Evolutionary conservation across 2,113 vertebrate genomes (phyloP), one percentile per base, ranked within the genome.

Genomic region (Strix uralensis): DNA sequence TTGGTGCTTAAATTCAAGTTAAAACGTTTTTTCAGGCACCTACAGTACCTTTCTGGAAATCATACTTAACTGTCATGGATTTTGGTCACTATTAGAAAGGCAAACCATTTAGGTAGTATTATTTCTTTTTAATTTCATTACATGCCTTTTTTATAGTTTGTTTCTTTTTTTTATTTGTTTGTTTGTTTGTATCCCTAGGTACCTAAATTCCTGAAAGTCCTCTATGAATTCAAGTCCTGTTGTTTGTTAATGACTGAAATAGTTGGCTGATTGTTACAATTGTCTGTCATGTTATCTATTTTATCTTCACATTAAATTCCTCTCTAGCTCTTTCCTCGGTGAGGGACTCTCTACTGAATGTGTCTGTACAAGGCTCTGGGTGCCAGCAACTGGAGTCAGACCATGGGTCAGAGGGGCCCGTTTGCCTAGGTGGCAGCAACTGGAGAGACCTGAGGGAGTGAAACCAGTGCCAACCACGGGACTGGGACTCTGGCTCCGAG

Each of bases 321-420:
- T 36, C 8, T 85, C 32, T 55, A 49, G 25, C 27, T 49, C 57
- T 77, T 66, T 47, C 22, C 10, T 30, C 9, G 5, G 9, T 5
- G 3, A 70, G 9, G 12, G n/a, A 22, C 10, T 85, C 38, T 67
- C 12, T 62, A 9, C 3, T 27, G 7, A 34, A 12, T 57, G 13
- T 19, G 4, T 25, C 25, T 91, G 11, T 51, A 18, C 30, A 52
- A 52, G 32, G 4, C 2, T 58, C 13, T 46, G 21, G 12, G 17
- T 74, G 47, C 6, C 49, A 63, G 36, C 7, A 69, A 7, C 11
- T 32, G 32, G 23, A 38, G 36, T 44, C n/a, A 44, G 36, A 11
- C 23, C 4, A 19, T 1, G 1, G 21, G 15, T 18, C 0, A 1
- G 9, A 11, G 42, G 44, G 19, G 6, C 46, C 11, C 8, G 1